Base-by-base conservation (phyloP, 1,140 invertebrate species). In the Dendroctonus ponderosae region DNA sequence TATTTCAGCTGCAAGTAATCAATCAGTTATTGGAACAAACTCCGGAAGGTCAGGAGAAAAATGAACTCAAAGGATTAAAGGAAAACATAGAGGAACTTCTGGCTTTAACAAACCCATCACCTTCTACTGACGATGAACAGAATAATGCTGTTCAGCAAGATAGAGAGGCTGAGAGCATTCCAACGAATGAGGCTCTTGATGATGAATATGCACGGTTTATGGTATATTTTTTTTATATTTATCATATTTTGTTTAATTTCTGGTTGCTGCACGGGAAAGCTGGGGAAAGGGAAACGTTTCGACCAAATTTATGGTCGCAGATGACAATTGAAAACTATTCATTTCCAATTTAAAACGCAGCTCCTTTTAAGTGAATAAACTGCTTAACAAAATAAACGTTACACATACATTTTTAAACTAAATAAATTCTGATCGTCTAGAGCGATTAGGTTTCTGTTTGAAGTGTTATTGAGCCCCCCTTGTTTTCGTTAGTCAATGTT, bases 121-220 rank as follows among this genome's bases (percentile, higher is more conserved):
- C 56, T 37, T n/a, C 6, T 53, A 38, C 7, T 26, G 7, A 53
- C 6, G 1, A 57, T 57, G 39, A 0, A 57, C 0, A 5, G 43
- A 37, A n/a, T 42, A 42, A 7, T n/a, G 12, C n/a, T 9, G 6
- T 9, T n/a, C 7, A 43, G 7, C n/a, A 5, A 73, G 83, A 85
- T 72, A 84, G 80, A 71, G 66, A 73, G 53, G 54, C 41, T 57
- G 40, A 65, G 9, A 54, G 43, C 42, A 52, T 61, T 53, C 65
- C 50, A 66, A 59, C 75, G 14, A 75, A 78, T 40, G 73, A 82
- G 74, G 65, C 72, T 54, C 75, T 87, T 58, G 86, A 85, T 68
- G 82, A 85, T 71, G 89, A 91, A 80, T 87, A 90, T 81, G 82
- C 85, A 41, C 78, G 87, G 50, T 90, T 91, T 75, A 86, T 88